Evolutionary conservation across 2,797 vertebrate species (phyloP), one percentile per base, ranked within the genome.

Genomic region (Perodicticus potto): DNA sequence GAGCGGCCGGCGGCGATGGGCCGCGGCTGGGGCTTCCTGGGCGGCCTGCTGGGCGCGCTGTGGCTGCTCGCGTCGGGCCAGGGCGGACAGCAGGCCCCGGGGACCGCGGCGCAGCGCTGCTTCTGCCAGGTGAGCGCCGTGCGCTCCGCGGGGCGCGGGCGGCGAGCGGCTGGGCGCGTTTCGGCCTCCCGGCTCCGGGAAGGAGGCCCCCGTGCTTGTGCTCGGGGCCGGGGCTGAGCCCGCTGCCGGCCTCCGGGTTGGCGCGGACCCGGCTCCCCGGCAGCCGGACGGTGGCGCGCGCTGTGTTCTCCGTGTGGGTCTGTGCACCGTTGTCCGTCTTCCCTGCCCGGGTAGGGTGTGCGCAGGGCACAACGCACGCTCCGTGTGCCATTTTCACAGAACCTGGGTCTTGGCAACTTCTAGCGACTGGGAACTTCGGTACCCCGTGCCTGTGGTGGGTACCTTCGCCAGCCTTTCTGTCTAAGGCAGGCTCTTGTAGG

Each of bases 71-170:
- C 69, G 45, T 85, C 59, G 2, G 95, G 83, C 80, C 37, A 8
- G 27, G 27, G 85, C 29, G 94, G 67, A 22, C 88, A 29, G 40
- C 86, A 53, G 72, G 13, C 94, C 6, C 77, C 86, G 2, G 95
- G 96, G 76, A 97, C 98, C 0, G 98, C 98, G 34, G 98, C 97
- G 55, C 94, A 98, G 96, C 98, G 98, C 96, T 99, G 99, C 96
- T 99, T 99, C 98, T 99, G 99, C 96, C 98, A 99, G 99, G 99
- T 99, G 96, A 98, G 98, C 7, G 12, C n/a, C 3, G 82, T 23
- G 55, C 84, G 78, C 65, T 25, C 13, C 0, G 16, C 19, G 4
- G 17, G 16, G 65, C 55, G 77, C 87, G 23, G 7, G 69, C 92
- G 59, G 53, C 57, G 86, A 45, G 37, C 25, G 82, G 14, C 32